Evolutionary conservation across 2,797 vertebrate species (phyloP).

Genomic region (Aythya fuligula): DNA sequence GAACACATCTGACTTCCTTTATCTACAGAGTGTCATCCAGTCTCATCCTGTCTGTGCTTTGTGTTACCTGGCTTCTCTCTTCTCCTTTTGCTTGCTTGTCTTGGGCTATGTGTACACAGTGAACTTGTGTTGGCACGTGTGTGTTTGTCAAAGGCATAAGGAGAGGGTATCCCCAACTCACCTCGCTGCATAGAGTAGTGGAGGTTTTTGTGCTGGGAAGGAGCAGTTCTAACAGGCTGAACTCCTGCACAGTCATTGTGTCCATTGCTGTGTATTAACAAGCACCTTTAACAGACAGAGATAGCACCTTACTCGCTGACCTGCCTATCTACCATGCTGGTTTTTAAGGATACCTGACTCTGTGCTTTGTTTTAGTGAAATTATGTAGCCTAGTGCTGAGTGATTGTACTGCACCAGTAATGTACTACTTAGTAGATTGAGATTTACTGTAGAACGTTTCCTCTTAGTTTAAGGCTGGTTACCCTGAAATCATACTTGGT

Average conservation of each 20-base stretch:
- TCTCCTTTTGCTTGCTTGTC: neutral
- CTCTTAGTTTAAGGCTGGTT: neutral
- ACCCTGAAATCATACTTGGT: neutral
- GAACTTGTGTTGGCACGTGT: fast-evolving
- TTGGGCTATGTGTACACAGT: neutral
- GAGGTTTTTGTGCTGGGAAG: neutral
- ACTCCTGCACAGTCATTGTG: neutral
- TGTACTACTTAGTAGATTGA: neutral
- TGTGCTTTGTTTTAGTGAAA: neutral
- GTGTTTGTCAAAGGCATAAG: neutral
- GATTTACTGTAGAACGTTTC: neutral
- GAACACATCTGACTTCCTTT: neutral
- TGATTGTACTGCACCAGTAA: neutral
- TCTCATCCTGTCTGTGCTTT: neutral
- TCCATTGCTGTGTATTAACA: neutral
- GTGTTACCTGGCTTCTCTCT: neutral
- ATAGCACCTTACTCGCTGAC: neutral
- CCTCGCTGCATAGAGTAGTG: neutral
- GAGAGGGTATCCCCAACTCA: neutral
- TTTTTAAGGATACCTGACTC: neutral
- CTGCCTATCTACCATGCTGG: neutral
- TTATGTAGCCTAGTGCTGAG: neutral
- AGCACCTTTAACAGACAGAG: neutral
- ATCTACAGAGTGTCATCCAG: neutral
- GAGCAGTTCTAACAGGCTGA: neutral